Conservation (phyloP, 2,797 vertebrate species). For the Sphenodon punctatus region DNA sequence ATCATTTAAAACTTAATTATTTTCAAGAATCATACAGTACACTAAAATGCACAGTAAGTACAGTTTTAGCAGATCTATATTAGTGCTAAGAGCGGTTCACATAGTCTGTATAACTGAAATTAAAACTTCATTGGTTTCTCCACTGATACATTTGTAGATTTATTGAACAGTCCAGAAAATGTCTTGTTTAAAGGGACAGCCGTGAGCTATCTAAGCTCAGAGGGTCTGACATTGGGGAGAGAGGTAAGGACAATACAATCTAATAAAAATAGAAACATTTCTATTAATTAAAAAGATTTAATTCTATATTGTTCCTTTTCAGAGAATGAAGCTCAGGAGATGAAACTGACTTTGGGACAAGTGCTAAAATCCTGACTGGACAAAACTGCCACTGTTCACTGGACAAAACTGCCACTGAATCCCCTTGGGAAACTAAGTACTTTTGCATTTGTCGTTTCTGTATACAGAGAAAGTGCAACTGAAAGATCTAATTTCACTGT, state of each 20-base stretch:
- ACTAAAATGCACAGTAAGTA: neutral
- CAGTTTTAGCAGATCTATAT: neutral
- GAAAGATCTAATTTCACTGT: neutral
- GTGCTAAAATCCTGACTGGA: neutral
- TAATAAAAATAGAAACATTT: neutral
- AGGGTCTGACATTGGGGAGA: neutral
- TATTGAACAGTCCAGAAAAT: constrained; percentile 36
- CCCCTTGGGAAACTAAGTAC: neutral
- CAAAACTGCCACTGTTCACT: neutral
- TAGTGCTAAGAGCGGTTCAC: neutral
- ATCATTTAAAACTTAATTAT: neutral
- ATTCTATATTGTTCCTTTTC: neutral
- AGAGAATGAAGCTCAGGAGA: neutral
- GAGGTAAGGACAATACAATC: neutral
- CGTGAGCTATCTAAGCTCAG: neutral
- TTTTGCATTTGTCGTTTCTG: neutral
- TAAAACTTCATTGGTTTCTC: constrained; percentile 22
- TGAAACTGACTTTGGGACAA: neutral
- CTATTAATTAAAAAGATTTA: neutral
- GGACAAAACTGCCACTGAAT: neutral
- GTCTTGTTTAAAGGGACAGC: constrained; percentile 26
- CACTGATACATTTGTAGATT: constrained; percentile 26
- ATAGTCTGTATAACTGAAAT: neutral
- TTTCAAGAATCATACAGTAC: neutral
- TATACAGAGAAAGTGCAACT: neutral